phyloP scores from a whole-genome alignment of 2,797 vertebrate species.

The Botia kubotai region DNA sequence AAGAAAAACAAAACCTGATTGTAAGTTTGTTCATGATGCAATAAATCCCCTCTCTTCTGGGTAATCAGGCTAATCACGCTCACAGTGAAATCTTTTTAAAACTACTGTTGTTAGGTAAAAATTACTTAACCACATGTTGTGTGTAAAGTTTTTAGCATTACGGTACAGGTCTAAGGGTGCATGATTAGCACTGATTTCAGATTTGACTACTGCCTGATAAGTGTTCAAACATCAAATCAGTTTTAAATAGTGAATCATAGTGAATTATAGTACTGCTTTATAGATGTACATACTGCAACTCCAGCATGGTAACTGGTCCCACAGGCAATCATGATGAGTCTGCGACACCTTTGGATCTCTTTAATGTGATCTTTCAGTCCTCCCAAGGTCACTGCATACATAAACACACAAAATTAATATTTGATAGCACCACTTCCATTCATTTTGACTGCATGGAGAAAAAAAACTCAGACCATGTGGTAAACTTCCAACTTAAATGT shows the following conservation, averaged over 20 bases:
- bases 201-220: no score
- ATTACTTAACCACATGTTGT: no score
- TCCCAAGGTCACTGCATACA: constrained; percentile 87
- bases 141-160: neutral
- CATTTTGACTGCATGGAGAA: no score
- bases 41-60: no score
- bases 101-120: no score
- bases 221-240: neutral
- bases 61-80: no score
- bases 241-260: neutral
- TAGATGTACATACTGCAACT: constrained; percentile 80
- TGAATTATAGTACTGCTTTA: neutral
- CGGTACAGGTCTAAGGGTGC: neutral
- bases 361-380: constrained; percentile 98
- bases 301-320: constrained; percentile 97
- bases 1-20: constrained; percentile 22
- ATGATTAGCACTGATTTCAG: neutral
- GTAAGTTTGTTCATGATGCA: neutral
- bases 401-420: constrained; percentile 7
- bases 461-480: no score
- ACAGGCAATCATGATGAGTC: constrained; percentile 95
- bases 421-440: no score
- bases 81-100: no score
- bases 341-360: constrained; percentile 95
- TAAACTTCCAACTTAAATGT: no score